A percentile compares a stretch with the other conserved stretches of the same genome.
These are phyloP conservation scores for Diarsia dahlii DNA, from an alignment of 2,888 invertebrate species.

Conservation along the genomic window DNA sequence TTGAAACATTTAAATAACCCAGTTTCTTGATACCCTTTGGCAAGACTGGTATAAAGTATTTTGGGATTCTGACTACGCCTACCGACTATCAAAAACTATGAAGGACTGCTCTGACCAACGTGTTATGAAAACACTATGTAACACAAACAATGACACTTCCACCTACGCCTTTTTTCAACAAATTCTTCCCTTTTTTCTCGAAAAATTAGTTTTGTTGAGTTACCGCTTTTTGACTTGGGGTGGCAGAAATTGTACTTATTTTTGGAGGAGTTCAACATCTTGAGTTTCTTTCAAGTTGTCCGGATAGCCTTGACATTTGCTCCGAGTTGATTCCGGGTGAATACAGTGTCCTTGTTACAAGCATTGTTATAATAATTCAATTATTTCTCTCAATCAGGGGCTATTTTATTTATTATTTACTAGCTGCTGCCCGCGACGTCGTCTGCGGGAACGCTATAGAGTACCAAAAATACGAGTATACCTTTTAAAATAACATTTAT, in stretches of 20 bases:
- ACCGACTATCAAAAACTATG: background rate
- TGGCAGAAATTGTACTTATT: conserved; percentile 38
- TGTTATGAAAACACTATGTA: background rate
- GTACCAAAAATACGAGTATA: no score
- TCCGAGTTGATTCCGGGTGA: conserved; percentile 9
- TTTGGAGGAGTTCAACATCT: conserved; percentile 52
- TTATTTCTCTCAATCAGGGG: background rate
- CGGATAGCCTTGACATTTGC: conserved; percentile 28
- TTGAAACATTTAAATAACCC: background rate
- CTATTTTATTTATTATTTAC: no score
- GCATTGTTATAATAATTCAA: conserved; percentile 12
- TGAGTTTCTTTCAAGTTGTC: conserved; percentile 41
- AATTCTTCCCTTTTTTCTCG: background rate
- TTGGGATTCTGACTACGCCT: no score
- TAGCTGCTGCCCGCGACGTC: no score
- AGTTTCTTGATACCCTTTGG: no score
- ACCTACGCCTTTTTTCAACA: background rate
- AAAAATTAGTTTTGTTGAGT: background rate
- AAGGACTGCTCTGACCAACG: background rate
- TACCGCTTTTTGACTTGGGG: background rate
- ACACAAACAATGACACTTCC: background rate
- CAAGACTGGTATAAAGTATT: no score
- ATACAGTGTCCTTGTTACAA: conserved; percentile 6
- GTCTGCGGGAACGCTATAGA: no score
- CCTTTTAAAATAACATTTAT: no score